Evolutionary conservation across 2,888 invertebrate genomes (phyloP).

Genomic region (Caenorhabditis wallacei): DNA sequence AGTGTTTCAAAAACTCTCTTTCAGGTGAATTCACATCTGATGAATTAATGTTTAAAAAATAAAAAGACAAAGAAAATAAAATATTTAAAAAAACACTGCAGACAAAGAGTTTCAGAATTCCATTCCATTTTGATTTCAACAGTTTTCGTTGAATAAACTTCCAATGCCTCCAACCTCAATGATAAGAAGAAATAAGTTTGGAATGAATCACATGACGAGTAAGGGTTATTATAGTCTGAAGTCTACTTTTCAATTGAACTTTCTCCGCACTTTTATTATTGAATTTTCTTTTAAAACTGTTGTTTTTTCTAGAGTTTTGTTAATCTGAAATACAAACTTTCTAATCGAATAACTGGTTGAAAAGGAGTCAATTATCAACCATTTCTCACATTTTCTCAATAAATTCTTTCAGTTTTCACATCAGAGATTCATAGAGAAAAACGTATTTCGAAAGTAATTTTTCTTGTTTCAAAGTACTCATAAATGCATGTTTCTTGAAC

Average conservation of each 20-base stretch:
- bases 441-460: constrained; percentile 9
- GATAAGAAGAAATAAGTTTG: constrained; percentile 20
- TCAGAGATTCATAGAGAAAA: constrained; percentile 24
- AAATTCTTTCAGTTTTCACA: neutral
- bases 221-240: constrained; percentile 1
- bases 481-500: constrained; percentile 17
- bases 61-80: neutral
- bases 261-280: constrained; percentile 28
- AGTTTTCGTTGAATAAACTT: neutral
- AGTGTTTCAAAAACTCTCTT: no score
- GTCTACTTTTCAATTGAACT: constrained; percentile 11
- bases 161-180: neutral
- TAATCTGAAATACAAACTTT: constrained; percentile 22
- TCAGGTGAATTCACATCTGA: no score
- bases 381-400: constrained; percentile 11
- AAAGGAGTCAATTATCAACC: neutral
- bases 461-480: constrained; percentile 1
- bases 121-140: no score
- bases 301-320: constrained; percentile 17
- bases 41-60: no score
- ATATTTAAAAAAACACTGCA: neutral
- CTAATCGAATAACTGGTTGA: constrained; percentile 14
- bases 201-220: constrained; percentile 28
- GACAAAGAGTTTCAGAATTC: no score
- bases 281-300: constrained; percentile 19